Conservation (phyloP, 2,113 vertebrate species). For the Clarias macrocephalus region DNA sequence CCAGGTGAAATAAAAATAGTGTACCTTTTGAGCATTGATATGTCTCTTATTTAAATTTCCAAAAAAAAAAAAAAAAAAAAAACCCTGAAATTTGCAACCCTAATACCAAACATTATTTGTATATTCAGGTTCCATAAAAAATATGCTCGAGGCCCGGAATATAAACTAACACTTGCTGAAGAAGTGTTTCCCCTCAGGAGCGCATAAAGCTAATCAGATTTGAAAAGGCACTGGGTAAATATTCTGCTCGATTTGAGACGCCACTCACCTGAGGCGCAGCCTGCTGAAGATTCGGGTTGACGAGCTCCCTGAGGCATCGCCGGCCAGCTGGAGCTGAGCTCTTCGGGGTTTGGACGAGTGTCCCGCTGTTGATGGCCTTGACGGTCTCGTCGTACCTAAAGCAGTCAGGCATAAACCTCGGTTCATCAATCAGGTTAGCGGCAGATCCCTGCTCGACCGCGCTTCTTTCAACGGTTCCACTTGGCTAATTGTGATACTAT, state of each 20-base stretch:
- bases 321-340: slow-evolving; percentile 53
- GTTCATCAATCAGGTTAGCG: slow-evolving; percentile 13
- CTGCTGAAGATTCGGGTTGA: slow-evolving; percentile 87
- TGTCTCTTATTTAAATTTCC: too few species aligned
- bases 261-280: slow-evolving; percentile 80
- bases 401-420: slow-evolving; percentile 2
- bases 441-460: not conserved
- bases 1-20: too few species aligned
- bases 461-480: not conserved
- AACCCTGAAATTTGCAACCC: too few species aligned
- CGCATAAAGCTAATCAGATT: not conserved
- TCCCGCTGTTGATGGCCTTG: slow-evolving; percentile 75
- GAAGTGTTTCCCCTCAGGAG: not conserved
- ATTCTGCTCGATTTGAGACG: not conserved
- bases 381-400: slow-evolving; percentile 87
- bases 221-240: not conserved
- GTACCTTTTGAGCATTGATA: too few species aligned
- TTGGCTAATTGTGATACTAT: not conserved
- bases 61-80: too few species aligned
- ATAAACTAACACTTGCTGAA: not conserved
- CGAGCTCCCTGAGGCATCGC: slow-evolving; percentile 71
- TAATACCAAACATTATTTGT: not conserved
- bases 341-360: slow-evolving; percentile 59
- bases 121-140: not conserved
- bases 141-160: not conserved